phyloP scores from a whole-genome alignment of 2,797 vertebrate species.

The Antennarius maculatus region DNA sequence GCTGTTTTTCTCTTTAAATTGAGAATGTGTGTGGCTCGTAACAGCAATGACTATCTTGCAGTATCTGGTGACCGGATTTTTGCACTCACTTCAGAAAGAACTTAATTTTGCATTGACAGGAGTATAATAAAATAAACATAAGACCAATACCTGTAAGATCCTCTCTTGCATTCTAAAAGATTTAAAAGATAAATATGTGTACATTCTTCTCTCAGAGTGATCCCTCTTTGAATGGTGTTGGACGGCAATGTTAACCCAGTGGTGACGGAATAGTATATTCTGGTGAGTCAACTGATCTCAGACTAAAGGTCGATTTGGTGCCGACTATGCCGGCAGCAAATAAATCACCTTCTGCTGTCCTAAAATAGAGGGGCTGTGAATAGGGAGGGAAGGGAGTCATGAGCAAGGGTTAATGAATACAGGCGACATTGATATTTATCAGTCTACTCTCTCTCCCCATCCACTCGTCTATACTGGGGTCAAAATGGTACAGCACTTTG shows the following conservation, averaged over 20 bases:
- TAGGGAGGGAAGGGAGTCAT: constrained; percentile 75
- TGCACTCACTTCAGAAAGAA: background rate
- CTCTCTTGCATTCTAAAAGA: constrained; percentile 12
- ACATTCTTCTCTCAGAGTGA: constrained; percentile 34
- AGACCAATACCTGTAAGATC: background rate
- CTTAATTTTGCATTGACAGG: too few species aligned
- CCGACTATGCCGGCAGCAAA: constrained; percentile 83
- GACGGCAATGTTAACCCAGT: constrained; percentile 61
- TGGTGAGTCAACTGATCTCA: constrained; percentile 77
- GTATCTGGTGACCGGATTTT: background rate
- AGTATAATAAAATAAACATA: background rate
- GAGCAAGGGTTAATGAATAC: constrained; percentile 84
- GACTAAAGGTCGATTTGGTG: constrained; percentile 77
- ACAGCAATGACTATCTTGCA: background rate
- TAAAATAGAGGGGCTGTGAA: constrained; percentile 78
- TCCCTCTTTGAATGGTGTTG: constrained; percentile 40
- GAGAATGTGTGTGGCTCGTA: background rate
- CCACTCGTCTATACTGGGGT: constrained; percentile 66
- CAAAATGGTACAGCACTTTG: constrained; percentile 81
- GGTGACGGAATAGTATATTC: constrained; percentile 71
- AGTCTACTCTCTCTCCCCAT: constrained; percentile 52
- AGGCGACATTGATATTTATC: constrained; percentile 77
- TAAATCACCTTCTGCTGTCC: constrained; percentile 81
- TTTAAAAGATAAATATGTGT: constrained; percentile 29
- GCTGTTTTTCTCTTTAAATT: too few species aligned